Conservation (phyloP, 2,888 invertebrate species). For the Lasiommata megera region DNA sequence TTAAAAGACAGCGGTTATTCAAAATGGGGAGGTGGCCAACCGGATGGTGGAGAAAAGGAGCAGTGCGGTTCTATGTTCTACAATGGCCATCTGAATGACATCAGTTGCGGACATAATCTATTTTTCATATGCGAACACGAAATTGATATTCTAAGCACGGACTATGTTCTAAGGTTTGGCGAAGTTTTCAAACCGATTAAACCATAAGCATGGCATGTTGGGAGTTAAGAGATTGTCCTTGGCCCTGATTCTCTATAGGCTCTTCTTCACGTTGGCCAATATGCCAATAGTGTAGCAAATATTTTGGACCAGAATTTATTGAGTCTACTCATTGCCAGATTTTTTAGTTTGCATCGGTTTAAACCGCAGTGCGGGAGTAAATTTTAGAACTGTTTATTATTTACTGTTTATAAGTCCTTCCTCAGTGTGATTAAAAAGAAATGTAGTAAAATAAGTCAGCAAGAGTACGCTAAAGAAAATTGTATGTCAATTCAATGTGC, state of each 20-base stretch:
- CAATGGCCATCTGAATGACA: conserved; percentile 54
- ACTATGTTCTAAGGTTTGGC: conserved; percentile 35
- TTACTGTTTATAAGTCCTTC: too few relatives aligned
- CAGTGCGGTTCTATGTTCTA: conserved; percentile 64
- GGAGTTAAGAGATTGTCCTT: background rate
- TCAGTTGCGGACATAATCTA: conserved; percentile 46
- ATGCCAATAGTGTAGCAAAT: too few relatives aligned
- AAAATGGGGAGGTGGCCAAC: conserved; percentile 54
- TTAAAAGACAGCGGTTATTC: conserved; percentile 52
- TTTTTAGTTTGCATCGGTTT: too few relatives aligned
- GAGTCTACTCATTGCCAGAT: too few relatives aligned
- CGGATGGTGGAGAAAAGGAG: conserved; percentile 52
- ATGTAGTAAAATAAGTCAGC: too few relatives aligned
- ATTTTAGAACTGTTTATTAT: too few relatives aligned
- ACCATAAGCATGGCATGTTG: conserved; percentile 14
- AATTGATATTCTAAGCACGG: conserved; percentile 31
- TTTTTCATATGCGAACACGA: conserved; percentile 69
- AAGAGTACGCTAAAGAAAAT: too few relatives aligned
- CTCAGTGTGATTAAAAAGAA: too few relatives aligned
- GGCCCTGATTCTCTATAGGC: background rate
- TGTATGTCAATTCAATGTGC: too few relatives aligned
- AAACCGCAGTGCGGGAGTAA: too few relatives aligned
- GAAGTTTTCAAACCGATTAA: conserved; percentile 11
- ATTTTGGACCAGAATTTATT: too few relatives aligned
- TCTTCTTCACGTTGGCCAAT: too few relatives aligned